Conservation (phyloP, 2,888 invertebrate genomes). For the Dryadula phaetusa region DNA sequence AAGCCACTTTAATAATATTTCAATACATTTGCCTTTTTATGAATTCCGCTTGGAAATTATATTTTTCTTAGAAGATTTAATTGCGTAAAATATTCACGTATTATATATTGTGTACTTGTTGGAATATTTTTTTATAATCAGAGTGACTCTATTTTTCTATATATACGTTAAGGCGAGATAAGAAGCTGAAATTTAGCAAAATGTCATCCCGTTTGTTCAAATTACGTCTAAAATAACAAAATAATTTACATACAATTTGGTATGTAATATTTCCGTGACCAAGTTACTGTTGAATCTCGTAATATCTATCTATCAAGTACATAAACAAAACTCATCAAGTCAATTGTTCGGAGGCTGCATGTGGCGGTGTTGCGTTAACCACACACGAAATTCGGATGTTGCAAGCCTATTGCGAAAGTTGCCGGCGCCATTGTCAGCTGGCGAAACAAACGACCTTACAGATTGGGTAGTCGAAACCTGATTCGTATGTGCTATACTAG, state of each 20-base stretch:
- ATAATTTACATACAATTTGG: background rate
- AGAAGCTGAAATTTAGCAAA: no score
- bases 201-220: no score
- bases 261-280: slow-evolving; percentile 7
- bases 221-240: no score
- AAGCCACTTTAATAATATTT: background rate
- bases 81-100: slow-evolving; percentile 11
- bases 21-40: background rate
- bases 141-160: no score
- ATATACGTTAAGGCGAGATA: no score
- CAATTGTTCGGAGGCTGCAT: slow-evolving; percentile 41
- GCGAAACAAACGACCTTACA: slow-evolving; percentile 80
- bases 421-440: slow-evolving; percentile 78
- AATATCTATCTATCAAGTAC: slow-evolving; percentile 1
- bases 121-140: background rate
- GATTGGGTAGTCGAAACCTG: slow-evolving; percentile 73
- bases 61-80: slow-evolving; percentile 3
- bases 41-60: background rate
- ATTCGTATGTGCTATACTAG: slow-evolving; percentile 50
- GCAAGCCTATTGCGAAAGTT: slow-evolving; percentile 77
- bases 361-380: slow-evolving; percentile 69
- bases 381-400: slow-evolving; percentile 82
- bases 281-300: background rate
- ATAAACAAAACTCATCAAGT: slow-evolving; percentile 32
- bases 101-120: background rate